These are phyloP conservation scores for Plebejus anna DNA, from an alignment of 2,888 invertebrate genomes.

Conservation along the genomic window DNA sequence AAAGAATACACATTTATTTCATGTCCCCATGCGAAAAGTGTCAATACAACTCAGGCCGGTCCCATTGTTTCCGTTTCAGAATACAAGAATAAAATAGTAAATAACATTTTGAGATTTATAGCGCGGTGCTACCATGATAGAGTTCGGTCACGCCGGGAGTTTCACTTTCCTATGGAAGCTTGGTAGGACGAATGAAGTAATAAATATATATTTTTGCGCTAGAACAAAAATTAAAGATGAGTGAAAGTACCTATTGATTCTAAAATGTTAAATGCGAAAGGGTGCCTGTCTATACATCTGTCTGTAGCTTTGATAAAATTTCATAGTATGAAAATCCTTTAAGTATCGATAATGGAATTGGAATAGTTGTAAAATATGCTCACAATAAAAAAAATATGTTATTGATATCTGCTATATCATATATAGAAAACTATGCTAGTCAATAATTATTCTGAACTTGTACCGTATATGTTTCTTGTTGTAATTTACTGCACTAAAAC, in stretches of 20 bases:
- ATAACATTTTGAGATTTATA: constrained; percentile 40
- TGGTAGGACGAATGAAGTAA: background rate
- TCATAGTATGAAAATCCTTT: too few species aligned
- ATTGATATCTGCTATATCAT: background rate
- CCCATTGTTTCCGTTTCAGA: constrained; percentile 29
- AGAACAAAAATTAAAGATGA: background rate
- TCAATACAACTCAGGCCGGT: constrained; percentile 31
- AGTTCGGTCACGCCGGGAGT: constrained; percentile 18
- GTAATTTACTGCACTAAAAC: background rate
- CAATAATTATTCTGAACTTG: background rate
- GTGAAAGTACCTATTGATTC: too few species aligned
- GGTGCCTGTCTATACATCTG: too few species aligned
- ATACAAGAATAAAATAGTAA: constrained; percentile 31
- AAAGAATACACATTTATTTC: constrained; percentile 29
- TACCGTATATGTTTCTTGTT: background rate
- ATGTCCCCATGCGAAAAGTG: constrained; percentile 34
- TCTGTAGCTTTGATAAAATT: too few species aligned
- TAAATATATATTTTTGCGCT: background rate
- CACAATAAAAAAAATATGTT: background rate
- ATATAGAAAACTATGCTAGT: background rate
- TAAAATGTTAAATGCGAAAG: too few species aligned
- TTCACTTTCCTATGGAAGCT: constrained; percentile 36
- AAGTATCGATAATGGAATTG: background rate
- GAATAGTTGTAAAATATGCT: background rate
- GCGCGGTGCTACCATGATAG: constrained; percentile 35